Conservation (phyloP, 2,113 vertebrate species). For the Rhabdomys dilectus region DNA sequence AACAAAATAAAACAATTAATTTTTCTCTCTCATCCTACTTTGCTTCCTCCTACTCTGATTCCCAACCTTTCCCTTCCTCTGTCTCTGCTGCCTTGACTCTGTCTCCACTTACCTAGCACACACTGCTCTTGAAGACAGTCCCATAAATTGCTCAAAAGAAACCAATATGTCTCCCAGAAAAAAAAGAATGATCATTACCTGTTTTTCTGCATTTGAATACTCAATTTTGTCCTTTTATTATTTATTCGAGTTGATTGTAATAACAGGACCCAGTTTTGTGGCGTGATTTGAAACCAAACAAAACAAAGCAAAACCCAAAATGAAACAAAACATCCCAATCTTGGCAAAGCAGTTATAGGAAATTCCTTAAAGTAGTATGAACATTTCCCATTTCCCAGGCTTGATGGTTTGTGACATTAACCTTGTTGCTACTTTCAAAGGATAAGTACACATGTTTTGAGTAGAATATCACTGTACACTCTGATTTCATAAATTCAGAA, state of each 20-base stretch:
- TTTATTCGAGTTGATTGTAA: background rate
- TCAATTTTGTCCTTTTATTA: background rate
- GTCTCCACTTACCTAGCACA: background rate
- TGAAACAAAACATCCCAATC: background rate
- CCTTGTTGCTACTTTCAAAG: slow-evolving; percentile 7
- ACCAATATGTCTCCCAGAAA: background rate
- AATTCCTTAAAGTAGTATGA: slow-evolving; percentile 8
- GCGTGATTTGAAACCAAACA: background rate
- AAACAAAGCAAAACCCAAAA: no score
- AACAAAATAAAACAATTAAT: background rate
- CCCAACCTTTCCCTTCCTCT: no score
- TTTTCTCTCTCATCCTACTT: background rate
- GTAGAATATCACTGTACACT: background rate
- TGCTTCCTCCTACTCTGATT: background rate
- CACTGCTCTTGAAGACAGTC: background rate
- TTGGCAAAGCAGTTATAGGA: slow-evolving; percentile 23
- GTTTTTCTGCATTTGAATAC: background rate
- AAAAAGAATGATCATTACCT: background rate
- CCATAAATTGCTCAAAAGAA: background rate
- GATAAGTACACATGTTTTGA: background rate
- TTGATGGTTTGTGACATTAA: background rate
- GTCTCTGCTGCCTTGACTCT: background rate
- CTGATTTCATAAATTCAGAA: slow-evolving; percentile 22
- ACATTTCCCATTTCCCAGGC: background rate
- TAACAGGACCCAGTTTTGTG: background rate